phyloP scores from a whole-genome alignment of 1,140 invertebrate species.

The Hyphantria cunea region DNA sequence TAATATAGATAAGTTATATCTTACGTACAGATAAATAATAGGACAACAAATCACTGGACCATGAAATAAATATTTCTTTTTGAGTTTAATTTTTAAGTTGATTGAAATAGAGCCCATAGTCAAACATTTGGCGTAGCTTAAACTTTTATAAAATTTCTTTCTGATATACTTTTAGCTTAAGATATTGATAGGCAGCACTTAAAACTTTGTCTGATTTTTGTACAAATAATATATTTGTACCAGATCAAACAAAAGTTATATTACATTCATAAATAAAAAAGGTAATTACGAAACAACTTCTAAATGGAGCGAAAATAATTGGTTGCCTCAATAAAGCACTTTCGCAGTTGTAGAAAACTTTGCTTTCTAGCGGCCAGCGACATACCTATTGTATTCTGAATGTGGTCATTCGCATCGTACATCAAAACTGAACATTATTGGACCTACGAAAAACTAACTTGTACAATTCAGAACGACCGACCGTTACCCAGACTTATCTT shows the following conservation, averaged over 20 bases:
- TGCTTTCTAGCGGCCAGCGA: slow-evolving; percentile 30
- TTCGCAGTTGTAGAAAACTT: slow-evolving; percentile 1
- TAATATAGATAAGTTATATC: too few relatives aligned
- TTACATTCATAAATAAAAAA: background rate
- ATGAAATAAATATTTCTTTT: too few relatives aligned
- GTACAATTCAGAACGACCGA: slow-evolving; percentile 45
- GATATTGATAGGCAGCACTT: too few relatives aligned
- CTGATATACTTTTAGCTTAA: too few relatives aligned
- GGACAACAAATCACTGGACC: too few relatives aligned
- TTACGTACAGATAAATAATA: too few relatives aligned
- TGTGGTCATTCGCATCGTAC: slow-evolving; percentile 44
- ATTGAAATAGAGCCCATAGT: too few relatives aligned
- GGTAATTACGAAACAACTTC: background rate
- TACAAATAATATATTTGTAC: too few relatives aligned
- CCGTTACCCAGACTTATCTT: background rate
- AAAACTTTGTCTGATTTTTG: too few relatives aligned
- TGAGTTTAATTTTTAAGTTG: too few relatives aligned
- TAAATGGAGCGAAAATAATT: slow-evolving; percentile 1
- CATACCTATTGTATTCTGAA: slow-evolving; percentile 3
- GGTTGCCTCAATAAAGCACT: background rate
- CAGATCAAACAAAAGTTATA: background rate
- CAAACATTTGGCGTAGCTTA: too few relatives aligned
- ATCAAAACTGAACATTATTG: slow-evolving; percentile 53
- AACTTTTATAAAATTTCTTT: too few relatives aligned
- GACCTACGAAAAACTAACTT: slow-evolving; percentile 58